Evolutionary conservation across 2,888 invertebrate genomes (phyloP), one percentile per base, ranked within the genome.

Genomic region (Amblyjoppa proteus): DNA sequence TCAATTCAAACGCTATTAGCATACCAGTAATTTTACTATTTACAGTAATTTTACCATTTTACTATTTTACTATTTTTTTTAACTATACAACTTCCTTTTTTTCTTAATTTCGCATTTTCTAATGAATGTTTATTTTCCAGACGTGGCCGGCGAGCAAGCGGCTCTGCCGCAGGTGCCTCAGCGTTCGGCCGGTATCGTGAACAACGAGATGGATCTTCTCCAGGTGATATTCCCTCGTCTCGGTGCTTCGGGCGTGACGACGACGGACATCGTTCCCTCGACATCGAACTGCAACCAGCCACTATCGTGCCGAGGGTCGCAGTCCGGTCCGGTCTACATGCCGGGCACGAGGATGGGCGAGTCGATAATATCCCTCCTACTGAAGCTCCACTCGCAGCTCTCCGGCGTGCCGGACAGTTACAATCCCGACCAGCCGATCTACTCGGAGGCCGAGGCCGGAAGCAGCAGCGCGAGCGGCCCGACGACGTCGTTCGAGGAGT

Each of bases 351-450:
- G 96, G 38, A 95, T 98, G 78, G 97, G 97, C 90, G 98, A 98
- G 94, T 99, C 98, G 85, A 97, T 99, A 87, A 96, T 99, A 89
- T 98, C 98, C 0, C 94, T 99, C 74, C 95, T 99, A 64, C 94
- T 99, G 76, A 98, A 98, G 93, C 95, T 99, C 16, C 99, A 99
- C 94, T 97, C 98, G 2, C 98, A 98, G 92, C 95, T 99, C 58
- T 97, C 97, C 0, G 98, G 97, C 0, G 94, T 96, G 13, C 96
- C 97, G 9, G 98, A 98, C 92, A 98, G 98, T 87, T 99, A 97
- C 90, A 94, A 93, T 87, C 94, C 94, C 0, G 93, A 94, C 9
- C 90, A 91, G 64, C 58, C 74, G 53, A 68, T 45, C 70, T 74
- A 70, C 34, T 92, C 94, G 28, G 95, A 91, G 64, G 89, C 85